phyloP scores from a whole-genome alignment of 2,888 invertebrate species.

The Allophyes oxyacanthae region DNA sequence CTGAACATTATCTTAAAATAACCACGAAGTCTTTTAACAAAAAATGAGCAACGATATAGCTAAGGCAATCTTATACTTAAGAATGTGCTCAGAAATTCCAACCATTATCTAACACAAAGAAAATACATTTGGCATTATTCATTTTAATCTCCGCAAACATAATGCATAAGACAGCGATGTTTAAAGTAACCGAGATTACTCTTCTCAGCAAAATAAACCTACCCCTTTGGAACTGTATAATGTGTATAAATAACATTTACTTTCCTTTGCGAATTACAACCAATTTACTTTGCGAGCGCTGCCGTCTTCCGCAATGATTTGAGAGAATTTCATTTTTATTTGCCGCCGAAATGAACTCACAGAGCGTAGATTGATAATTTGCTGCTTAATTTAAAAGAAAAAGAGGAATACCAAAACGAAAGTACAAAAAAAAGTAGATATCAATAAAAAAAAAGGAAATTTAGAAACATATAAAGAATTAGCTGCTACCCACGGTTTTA shows the following conservation, averaged over 20 bases:
- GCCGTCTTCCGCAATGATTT: conserved; percentile 24
- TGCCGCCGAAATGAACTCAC: conserved; percentile 13
- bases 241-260: conserved; percentile 35
- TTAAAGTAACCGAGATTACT: conserved; percentile 30
- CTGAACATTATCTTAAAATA: too few relatives aligned
- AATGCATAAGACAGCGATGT: conserved; percentile 19
- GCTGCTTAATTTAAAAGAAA: too few relatives aligned
- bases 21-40: too few relatives aligned
- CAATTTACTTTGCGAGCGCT: conserved; percentile 39
- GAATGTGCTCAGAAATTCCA: conserved; percentile 19
- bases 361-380: conserved; percentile 2
- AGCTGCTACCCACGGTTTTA: too few relatives aligned
- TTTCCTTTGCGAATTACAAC: conserved; percentile 38
- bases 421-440: too few relatives aligned
- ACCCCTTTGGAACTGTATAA: conserved; percentile 41
- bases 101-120: conserved; percentile 22
- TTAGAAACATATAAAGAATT: too few relatives aligned
- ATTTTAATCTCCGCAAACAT: conserved; percentile 42
- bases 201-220: conserved; percentile 32
- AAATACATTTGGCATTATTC: conserved; percentile 22
- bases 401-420: too few relatives aligned
- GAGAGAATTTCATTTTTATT: conserved; percentile 20
- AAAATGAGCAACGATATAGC: too few relatives aligned
- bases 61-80: too few relatives aligned
- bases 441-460: too few relatives aligned